phyloP scores from a whole-genome alignment of 2,113 vertebrate species.

The Vombatus ursinus region DNA sequence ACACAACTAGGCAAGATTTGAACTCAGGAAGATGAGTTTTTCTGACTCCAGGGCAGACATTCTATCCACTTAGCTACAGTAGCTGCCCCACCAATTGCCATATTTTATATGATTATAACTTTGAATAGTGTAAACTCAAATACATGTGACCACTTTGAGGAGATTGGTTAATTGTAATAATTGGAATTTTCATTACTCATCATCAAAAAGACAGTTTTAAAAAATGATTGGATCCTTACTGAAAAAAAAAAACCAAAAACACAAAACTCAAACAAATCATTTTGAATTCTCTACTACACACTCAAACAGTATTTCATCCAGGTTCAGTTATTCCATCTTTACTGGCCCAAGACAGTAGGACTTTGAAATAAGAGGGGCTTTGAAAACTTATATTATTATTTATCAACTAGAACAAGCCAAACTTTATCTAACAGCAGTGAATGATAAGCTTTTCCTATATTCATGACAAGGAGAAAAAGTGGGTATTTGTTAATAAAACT shows the following conservation, averaged over 20 bases:
- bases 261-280: neutral
- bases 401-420: slow-evolving; percentile 33
- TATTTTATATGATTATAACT: neutral
- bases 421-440: neutral
- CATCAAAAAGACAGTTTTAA: neutral
- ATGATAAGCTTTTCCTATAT: slow-evolving; percentile 36
- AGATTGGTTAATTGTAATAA: neutral
- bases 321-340: slow-evolving; percentile 32
- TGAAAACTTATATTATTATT: slow-evolving; percentile 14
- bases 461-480: slow-evolving; percentile 30
- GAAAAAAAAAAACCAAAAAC: neutral
- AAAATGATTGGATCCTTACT: neutral
- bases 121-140: neutral
- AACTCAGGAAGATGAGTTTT: neutral
- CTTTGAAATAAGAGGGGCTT: slow-evolving; percentile 30
- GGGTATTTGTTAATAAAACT: neutral
- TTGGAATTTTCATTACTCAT: neutral
- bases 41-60: neutral
- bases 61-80: neutral
- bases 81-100: neutral
- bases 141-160: neutral
- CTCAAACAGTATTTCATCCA: slow-evolving; percentile 31
- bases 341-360: slow-evolving; percentile 10
- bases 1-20: neutral
- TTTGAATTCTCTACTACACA: slow-evolving; percentile 25